These are phyloP conservation scores for Sebastes minor DNA, from an alignment of 2,797 vertebrate genomes.

Conservation along the genomic window DNA sequence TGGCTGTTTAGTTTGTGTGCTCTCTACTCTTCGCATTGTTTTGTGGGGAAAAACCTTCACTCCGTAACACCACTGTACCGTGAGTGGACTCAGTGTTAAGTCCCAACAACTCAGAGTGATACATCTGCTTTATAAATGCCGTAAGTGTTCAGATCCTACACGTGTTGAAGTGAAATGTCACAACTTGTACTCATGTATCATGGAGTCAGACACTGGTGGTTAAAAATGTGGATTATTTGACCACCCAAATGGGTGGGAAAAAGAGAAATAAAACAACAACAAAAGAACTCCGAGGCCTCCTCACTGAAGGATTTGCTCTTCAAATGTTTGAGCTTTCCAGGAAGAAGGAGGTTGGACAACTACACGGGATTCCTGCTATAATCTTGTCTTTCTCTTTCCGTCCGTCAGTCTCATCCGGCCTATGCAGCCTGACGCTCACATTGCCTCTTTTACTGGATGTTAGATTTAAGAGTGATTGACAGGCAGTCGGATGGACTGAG, in stretches of 20 bases:
- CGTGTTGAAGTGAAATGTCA: background rate
- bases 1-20: no score
- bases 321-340: conserved; percentile 15
- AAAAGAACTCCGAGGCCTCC: background rate
- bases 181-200: background rate
- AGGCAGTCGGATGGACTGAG: conserved; percentile 29
- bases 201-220: background rate
- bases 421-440: conserved; percentile 20
- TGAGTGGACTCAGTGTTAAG: no score
- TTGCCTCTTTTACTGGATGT: conserved; percentile 18
- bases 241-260: background rate
- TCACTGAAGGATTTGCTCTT: conserved; percentile 25
- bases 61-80: no score
- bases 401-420: conserved; percentile 23
- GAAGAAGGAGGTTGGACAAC: conserved; percentile 11
- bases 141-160: no score
- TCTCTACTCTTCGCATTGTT: no score
- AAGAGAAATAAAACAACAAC: background rate
- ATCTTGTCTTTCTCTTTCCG: conserved; percentile 31
- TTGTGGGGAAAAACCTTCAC: no score
- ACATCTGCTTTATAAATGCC: no score
- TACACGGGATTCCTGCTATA: conserved; percentile 31
- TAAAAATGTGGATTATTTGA: background rate
- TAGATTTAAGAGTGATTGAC: conserved; percentile 51
- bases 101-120: no score